A percentile compares a stretch with the other conserved stretches of the same genome.
These are phyloP conservation scores for Nerophis lumbriciformis DNA, from an alignment of 2,113 vertebrate genomes.

Conservation along the genomic window DNA sequence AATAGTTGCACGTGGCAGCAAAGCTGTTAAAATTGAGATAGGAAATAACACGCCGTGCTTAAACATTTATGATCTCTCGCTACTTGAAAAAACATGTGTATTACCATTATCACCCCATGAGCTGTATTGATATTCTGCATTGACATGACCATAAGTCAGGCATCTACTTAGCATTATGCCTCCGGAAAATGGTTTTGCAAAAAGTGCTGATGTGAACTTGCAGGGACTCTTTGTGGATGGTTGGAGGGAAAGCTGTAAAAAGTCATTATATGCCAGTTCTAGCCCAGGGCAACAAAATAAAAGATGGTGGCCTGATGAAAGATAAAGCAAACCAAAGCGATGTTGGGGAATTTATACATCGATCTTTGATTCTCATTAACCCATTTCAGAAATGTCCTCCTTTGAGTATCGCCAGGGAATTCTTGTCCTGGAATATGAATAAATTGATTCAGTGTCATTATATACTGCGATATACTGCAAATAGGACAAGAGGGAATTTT, in stretches of 20 bases:
- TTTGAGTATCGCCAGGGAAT: constrained; percentile 40
- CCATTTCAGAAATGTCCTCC: constrained; percentile 46
- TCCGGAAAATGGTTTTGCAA: constrained; percentile 13
- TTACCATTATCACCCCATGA: background rate
- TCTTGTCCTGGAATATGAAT: constrained; percentile 47
- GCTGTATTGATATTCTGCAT: constrained; percentile 4
- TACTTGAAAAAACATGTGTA: constrained; percentile 8
- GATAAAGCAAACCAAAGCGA: constrained; percentile 41
- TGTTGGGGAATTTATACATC: constrained; percentile 32
- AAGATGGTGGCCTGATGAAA: constrained; percentile 30
- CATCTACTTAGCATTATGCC: constrained; percentile 25
- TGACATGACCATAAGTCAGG: constrained; percentile 28
- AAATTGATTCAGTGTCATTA: constrained; percentile 11
- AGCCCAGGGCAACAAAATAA: constrained; percentile 15
- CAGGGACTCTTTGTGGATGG: constrained; percentile 21
- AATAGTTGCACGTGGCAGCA: constrained; percentile 5
- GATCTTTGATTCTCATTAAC: constrained; percentile 66
- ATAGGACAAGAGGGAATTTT: constrained; percentile 16
- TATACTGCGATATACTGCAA: constrained; percentile 24
- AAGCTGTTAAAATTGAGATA: constrained; percentile 12
- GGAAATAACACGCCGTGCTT: constrained; percentile 18
- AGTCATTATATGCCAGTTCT: constrained; percentile 19
- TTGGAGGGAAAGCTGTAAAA: constrained; percentile 1
- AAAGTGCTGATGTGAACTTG: constrained; percentile 36
- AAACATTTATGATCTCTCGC: constrained; percentile 26